These are phyloP conservation scores for Tauraco erythrolophus DNA, from an alignment of 2,113 vertebrate genomes.

Conservation along the genomic window DNA sequence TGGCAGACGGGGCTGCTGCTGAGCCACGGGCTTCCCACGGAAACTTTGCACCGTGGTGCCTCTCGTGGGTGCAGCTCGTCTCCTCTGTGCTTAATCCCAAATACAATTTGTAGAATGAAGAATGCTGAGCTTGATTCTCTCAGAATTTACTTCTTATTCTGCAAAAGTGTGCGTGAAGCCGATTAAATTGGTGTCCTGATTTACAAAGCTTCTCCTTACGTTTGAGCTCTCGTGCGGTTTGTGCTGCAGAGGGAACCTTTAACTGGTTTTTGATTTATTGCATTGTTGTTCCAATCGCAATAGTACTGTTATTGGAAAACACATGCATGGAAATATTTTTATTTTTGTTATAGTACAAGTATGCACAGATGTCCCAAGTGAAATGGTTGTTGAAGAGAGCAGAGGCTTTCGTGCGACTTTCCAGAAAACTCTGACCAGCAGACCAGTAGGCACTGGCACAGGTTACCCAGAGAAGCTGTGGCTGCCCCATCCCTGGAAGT, in stretches of 20 bases:
- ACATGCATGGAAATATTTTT: fast-evolving
- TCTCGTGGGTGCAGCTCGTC: fast-evolving
- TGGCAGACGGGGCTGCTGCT: too few relatives aligned
- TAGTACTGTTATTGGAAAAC: background rate
- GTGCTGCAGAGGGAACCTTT: background rate
- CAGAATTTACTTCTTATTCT: background rate
- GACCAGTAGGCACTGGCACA: too few relatives aligned
- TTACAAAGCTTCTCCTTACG: fast-evolving
- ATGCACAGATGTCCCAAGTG: fast-evolving
- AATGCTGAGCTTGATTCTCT: fast-evolving
- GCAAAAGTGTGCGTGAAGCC: fast-evolving
- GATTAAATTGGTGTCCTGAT: background rate
- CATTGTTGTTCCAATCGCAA: too few relatives aligned
- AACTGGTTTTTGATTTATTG: fast-evolving
- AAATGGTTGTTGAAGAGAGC: fast-evolving
- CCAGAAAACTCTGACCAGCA: background rate
- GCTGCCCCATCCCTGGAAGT: too few relatives aligned
- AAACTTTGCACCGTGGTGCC: fast-evolving
- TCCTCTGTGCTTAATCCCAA: fast-evolving
- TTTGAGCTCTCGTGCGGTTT: background rate
- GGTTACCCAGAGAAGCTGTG: too few relatives aligned
- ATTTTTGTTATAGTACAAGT: background rate
- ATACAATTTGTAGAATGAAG: fast-evolving
- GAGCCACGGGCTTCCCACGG: background rate
- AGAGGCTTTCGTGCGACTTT: background rate